Conservation (phyloP, 2,888 invertebrate species). For the Caenorhabditis sp. region DNA sequence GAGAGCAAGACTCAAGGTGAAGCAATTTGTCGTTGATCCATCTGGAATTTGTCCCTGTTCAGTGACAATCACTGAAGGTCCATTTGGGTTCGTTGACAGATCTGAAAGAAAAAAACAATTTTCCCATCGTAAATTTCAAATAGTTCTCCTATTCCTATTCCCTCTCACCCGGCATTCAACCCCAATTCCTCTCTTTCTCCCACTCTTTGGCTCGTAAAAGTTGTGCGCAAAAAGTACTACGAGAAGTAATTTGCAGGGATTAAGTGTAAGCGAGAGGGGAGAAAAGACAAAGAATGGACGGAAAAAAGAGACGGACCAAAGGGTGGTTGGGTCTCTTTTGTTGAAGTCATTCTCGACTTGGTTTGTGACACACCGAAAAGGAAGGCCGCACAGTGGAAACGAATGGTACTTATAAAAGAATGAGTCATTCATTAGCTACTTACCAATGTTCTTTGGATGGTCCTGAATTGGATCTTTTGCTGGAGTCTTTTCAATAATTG, state of each 20-base stretch:
- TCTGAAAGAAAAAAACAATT: constrained; percentile 31
- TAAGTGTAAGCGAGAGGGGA: constrained; percentile 35
- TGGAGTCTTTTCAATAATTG: constrained; percentile 37
- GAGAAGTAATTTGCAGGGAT: constrained; percentile 53
- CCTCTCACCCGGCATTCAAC: not conserved
- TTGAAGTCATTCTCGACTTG: not conserved
- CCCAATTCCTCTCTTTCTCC: constrained; percentile 11
- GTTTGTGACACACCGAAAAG: constrained; percentile 1
- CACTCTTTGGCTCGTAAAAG: constrained; percentile 48
- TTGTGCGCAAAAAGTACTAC: constrained; percentile 42
- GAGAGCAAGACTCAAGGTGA: not conserved
- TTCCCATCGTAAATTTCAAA: constrained; percentile 18
- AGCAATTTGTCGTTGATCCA: constrained; percentile 19
- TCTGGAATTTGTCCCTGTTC: constrained; percentile 40
- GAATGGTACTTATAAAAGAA: not conserved
- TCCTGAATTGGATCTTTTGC: constrained; percentile 32
- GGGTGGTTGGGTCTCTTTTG: constrained; percentile 8
- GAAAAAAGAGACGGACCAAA: not conserved
- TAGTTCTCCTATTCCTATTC: not conserved
- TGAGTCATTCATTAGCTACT: constrained; percentile 10
- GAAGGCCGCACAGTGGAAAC: not conserved
- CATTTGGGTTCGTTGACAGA: constrained; percentile 49
- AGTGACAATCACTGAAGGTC: constrained; percentile 43
- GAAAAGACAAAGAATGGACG: constrained; percentile 4
- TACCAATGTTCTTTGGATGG: constrained; percentile 50